Percentiles rank a stretch among this genome's conserved stretches.
Evolutionary conservation across 2,888 invertebrate genomes (phyloP).

Genomic region (Pimpla rufipes): DNA sequence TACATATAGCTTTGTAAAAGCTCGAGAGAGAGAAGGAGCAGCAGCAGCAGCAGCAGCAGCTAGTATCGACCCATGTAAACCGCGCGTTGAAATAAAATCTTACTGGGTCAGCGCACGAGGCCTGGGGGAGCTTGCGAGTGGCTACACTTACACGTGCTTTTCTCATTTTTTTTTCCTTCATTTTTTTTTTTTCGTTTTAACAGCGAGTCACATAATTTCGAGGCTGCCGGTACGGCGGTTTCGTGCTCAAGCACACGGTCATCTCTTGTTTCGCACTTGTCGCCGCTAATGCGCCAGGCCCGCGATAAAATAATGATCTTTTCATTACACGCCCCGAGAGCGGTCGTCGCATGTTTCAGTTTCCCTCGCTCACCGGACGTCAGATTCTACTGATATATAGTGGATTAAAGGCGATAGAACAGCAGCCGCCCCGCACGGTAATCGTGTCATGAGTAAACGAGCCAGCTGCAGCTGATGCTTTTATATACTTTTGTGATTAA

Average conservation of each 20-base stretch:
- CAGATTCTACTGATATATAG: slow-evolving; percentile 3
- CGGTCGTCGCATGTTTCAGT: slow-evolving; percentile 20
- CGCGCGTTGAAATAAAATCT: slow-evolving; percentile 72
- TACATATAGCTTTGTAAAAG: slow-evolving; percentile 26
- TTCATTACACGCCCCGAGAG: slow-evolving; percentile 2
- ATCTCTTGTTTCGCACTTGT: slow-evolving; percentile 53
- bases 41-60: slow-evolving; percentile 60
- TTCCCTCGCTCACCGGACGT: slow-evolving; percentile 33
- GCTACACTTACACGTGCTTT: slow-evolving; percentile 53
- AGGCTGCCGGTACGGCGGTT: slow-evolving; percentile 4
- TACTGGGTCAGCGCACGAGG: slow-evolving; percentile 71
- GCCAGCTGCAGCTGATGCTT: too few species aligned
- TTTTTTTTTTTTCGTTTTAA: slow-evolving; percentile 41
- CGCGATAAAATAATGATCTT: slow-evolving; percentile 42
- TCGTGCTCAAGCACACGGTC: slow-evolving; percentile 36
- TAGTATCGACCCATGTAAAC: slow-evolving; percentile 71
- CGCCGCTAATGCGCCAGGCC: slow-evolving; percentile 21
- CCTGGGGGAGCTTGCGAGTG: slow-evolving; percentile 50
- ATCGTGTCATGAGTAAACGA: not conserved
- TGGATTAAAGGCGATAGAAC: slow-evolving; percentile 30
- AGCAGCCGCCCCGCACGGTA: not conserved
- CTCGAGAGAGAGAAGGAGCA: slow-evolving; percentile 33
- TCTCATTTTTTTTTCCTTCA: slow-evolving; percentile 24
- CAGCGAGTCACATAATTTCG: slow-evolving; percentile 20
- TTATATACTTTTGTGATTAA: too few species aligned